Evolutionary conservation across 2,797 vertebrate species (phyloP), one percentile per base, ranked within the genome.

Genomic region (Allobates femoralis): DNA sequence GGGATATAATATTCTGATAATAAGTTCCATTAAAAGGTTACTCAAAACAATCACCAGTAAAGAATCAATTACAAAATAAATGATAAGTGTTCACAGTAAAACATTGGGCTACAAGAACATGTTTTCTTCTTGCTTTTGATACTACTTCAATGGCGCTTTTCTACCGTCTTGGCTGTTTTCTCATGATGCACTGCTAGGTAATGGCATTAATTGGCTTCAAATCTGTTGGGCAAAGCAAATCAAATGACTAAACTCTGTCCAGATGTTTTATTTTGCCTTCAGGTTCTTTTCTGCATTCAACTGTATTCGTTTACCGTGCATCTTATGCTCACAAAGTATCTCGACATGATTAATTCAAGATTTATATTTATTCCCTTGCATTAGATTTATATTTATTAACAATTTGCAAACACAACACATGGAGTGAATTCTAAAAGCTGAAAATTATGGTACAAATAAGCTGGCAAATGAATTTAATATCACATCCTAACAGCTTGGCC

Each of bases 191-290:
- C 71, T 75, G 50, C 69, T 84, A 88, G 69, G 86, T 88, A 88
- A 88, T 88, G 86, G 77, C 82, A 88, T 84, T 88, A 88, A 88
- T 88, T 88, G 86, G 69, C 77, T 88, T 85, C 82, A 85, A 75
- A 66, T 88, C 75, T 85, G 80, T 79, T 73, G 77, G 75, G 82
- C 86, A 69, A 81, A 58, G 66, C 56, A 81, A 88, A 80, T 85
- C 56, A 88, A 84, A 84, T 88, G 78, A 81, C 76, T 85, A 85
- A 81, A 88, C 69, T 81, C 34, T 23, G 80, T 88, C 86, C 86
- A 88, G 86, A 88, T 88, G 86, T 88, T 88, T 69, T 85, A 15
- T 88, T 88, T 88, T 88, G 86, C 86, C 86, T 88, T 84, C 69
- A 81, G 86, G 82, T 75, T 88, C 67, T 84, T 67, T 84, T 26